A percentile compares a stretch with the other conserved stretches of the same genome.
phyloP scores from a whole-genome alignment of 2,113 vertebrate genomes.

The Oryzias javanicus region DNA sequence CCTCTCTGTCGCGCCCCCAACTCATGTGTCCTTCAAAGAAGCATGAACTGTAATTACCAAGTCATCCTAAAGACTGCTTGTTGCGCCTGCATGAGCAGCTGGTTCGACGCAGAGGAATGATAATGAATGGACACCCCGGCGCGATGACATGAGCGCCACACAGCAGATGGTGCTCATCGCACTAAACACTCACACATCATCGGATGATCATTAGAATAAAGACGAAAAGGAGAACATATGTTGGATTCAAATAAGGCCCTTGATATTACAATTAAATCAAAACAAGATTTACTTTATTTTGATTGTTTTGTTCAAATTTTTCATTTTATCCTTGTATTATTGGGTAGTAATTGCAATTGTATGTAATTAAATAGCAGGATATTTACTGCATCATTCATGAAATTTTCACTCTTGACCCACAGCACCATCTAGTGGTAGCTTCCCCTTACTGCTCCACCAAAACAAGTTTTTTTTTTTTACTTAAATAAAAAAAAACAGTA shows the following conservation, averaged over 20 bases:
- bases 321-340: no score
- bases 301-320: no score
- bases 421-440: constrained; percentile 45
- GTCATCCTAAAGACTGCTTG: constrained; percentile 63
- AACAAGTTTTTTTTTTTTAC: neutral
- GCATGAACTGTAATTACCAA: constrained; percentile 56
- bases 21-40: constrained; percentile 13
- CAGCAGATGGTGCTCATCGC: constrained; percentile 42
- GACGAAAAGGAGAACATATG: neutral
- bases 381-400: neutral
- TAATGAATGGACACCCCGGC: constrained; percentile 67
- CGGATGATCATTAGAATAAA: neutral
- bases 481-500: no score
- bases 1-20: constrained; percentile 2
- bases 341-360: no score
- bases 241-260: no score
- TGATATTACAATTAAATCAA: no score
- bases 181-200: constrained; percentile 25
- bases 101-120: constrained; percentile 69
- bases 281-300: no score
- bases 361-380: no score
- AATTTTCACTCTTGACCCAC: neutral
- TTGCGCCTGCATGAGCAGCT: constrained; percentile 56
- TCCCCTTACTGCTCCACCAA: constrained; percentile 1
- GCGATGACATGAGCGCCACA: constrained; percentile 21